Percentiles rank a stretch among this genome's conserved stretches.
These are phyloP conservation scores for Porites australiensis DNA, from an alignment of 64 coral and sea anemone species.

Conservation along the genomic window DNA sequence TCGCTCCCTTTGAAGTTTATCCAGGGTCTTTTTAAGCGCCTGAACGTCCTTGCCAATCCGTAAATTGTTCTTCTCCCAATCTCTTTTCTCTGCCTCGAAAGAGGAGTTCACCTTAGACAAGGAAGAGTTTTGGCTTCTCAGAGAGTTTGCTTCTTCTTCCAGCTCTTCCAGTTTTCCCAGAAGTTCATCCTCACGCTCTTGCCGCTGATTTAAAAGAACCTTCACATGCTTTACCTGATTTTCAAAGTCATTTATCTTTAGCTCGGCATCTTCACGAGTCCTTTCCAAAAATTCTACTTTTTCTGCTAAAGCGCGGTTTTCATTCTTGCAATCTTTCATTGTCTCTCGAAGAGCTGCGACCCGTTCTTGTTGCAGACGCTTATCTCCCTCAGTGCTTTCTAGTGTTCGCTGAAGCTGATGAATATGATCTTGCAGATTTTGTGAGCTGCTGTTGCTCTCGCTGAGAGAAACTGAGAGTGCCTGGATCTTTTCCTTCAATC, in stretches of 20 bases:
- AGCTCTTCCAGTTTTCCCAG: slow-evolving; percentile 58
- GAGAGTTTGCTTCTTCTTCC: slow-evolving; percentile 57
- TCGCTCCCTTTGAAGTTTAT: slow-evolving; percentile 84
- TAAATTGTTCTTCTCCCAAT: slow-evolving; percentile 77
- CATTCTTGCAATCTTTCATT: slow-evolving; percentile 79
- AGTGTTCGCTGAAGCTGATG: slow-evolving; percentile 86
- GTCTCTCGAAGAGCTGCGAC: slow-evolving; percentile 53
- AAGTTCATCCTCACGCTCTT: slow-evolving; percentile 80
- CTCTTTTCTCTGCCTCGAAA: slow-evolving; percentile 81
- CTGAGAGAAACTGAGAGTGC: slow-evolving; percentile 79
- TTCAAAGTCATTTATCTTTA: slow-evolving; percentile 76
- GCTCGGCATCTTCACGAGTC: slow-evolving; percentile 63
- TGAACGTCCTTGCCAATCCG: slow-evolving; percentile 88
- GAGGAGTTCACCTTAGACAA: slow-evolving; percentile 79
- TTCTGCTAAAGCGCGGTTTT: slow-evolving; percentile 71
- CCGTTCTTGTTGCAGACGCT: slow-evolving; percentile 78
- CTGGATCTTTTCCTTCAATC: slow-evolving; percentile 87
- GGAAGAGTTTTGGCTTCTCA: slow-evolving; percentile 80
- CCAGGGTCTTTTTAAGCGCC: slow-evolving; percentile 86
- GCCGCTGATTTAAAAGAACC: slow-evolving; percentile 65
- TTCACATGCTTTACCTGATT: slow-evolving; percentile 86
- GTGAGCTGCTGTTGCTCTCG: slow-evolving; percentile 92
- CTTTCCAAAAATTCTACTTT: slow-evolving; percentile 72
- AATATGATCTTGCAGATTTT: slow-evolving; percentile 91
- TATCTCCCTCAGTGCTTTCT: slow-evolving; percentile 84